Percentiles rank a stretch among this genome's conserved stretches.
phyloP scores from a whole-genome alignment of 2,888 invertebrate species.

The Apamea crenata region DNA sequence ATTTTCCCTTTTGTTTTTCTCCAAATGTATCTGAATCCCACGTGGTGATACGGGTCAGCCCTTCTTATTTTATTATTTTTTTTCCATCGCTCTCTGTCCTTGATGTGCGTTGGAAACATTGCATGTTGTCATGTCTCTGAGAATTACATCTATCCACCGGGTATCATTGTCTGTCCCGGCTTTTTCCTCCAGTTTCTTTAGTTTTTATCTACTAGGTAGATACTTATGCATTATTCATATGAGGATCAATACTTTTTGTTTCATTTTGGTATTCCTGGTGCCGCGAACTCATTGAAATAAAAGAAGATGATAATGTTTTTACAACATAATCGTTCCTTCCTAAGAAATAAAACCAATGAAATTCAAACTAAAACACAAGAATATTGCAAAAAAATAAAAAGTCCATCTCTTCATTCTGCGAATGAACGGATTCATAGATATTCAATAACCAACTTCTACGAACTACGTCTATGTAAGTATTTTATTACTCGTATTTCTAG shows the following conservation, averaged over 20 bases:
- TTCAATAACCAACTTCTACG: conserved; percentile 11
- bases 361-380: neutral
- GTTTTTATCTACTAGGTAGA: too few relatives aligned
- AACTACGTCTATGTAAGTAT: conserved; percentile 2
- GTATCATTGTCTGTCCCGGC: neutral
- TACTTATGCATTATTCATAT: neutral
- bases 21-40: neutral
- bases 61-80: neutral
- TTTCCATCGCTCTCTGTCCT: neutral
- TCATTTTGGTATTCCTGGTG: neutral
- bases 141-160: neutral
- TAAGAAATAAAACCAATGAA: conserved; percentile 1
- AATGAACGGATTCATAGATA: neutral
- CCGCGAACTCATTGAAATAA: neutral
- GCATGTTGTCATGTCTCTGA: neutral
- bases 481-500: conserved; percentile 18
- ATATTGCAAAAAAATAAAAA: conserved; percentile 5
- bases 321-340: neutral
- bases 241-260: neutral
- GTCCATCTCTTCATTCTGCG: conserved; percentile 6
- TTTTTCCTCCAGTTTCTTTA: neutral
- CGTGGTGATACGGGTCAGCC: neutral
- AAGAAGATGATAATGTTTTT: neutral
- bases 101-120: neutral
- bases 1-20: neutral